Evolutionary conservation across 1,140 invertebrate species (phyloP).

Genomic region (Panagrolaimus sp.): DNA sequence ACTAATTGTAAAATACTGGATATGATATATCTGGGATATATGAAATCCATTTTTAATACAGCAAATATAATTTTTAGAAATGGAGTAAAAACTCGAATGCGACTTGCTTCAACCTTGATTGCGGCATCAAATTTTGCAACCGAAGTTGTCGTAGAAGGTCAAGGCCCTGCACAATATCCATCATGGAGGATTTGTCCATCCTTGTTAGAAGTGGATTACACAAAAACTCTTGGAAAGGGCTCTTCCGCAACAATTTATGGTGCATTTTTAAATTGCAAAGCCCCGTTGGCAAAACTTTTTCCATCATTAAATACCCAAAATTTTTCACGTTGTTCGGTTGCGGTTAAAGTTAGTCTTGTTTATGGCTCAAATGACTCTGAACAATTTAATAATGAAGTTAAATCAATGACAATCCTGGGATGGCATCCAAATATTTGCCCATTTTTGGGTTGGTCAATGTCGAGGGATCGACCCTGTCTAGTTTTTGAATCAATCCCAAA

Average conservation of each 20-base stretch:
- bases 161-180: too few relatives aligned
- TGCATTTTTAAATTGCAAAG: neutral
- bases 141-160: too few relatives aligned
- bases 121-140: too few relatives aligned
- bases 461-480: neutral
- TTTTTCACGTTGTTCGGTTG: neutral
- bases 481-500: neutral
- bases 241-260: constrained; percentile 1
- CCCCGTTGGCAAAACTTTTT: neutral
- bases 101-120: too few relatives aligned
- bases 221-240: neutral
- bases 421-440: constrained; percentile 10
- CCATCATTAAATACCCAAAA: neutral
- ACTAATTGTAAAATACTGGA: too few relatives aligned
- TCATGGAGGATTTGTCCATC: neutral
- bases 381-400: neutral
- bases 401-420: neutral
- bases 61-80: too few relatives aligned
- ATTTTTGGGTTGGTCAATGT: constrained; percentile 1
- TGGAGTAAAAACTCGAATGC: too few relatives aligned
- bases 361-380: neutral
- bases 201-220: neutral
- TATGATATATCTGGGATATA: too few relatives aligned
- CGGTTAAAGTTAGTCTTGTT: neutral
- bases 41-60: too few relatives aligned